Base-by-base conservation (phyloP, 2,888 invertebrate genomes). In the Campoplex capitator region DNA sequence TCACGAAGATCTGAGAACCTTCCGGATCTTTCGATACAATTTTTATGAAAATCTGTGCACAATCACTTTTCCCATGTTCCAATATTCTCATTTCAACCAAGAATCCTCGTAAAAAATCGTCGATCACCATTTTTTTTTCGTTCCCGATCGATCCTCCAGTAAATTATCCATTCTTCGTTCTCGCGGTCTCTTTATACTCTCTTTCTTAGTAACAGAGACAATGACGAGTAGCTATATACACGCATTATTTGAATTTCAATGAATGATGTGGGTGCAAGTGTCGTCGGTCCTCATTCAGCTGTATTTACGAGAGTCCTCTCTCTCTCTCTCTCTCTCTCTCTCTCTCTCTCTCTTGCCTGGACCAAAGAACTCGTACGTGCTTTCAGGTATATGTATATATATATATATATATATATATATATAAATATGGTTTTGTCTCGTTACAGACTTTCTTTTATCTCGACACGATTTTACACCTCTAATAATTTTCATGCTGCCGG, bases 181-280 rank as follows among this genome's bases (percentile, higher is more conserved):
- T 58, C 73, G 18, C 28, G 18, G 35, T 6, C 16, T 32, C 28
- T 79, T 18, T 68, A n/a, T 23, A 18, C 1, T 11, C 1, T 11
- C 51, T 78, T 54, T 67, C n/a, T 13, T 48, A 18, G 38, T 58
- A 23, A 45, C n/a, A 67, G 54, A 68, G 54, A 78, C 54, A 68
- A 68, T 54, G 68, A 28, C 35, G 58, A 28, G 38, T 6, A 35
- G 35, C 38, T 77, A 9, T 67, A 35, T 68, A 78, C 23, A 32
- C 56, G 42, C 23, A 56, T 32, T 90, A 93, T 93, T 93, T 93
- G 93, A 93, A 93, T 93, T 93, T 93, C 92, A 93, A 94, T 93
- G 93, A 93, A 92, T 91, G 91, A 92, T 92, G 93, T 92, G 92
- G 92, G 93, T 93, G 93, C 93, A 91, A 91, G 91, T 92, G 92